phyloP scores from a whole-genome alignment of 2,113 vertebrate genomes.

The Pollimyrus isidori region DNA sequence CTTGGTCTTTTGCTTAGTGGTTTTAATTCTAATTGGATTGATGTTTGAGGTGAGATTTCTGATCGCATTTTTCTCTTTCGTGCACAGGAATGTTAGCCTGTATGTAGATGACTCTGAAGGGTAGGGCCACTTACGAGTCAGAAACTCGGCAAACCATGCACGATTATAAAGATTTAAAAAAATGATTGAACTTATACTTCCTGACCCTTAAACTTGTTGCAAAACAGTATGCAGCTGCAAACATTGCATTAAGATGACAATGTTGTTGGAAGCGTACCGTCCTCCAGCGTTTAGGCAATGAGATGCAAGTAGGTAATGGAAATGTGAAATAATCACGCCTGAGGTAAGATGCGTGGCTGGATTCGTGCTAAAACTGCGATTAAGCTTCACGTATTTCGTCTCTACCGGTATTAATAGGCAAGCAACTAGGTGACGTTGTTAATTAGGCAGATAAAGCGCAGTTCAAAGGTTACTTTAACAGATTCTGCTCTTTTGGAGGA shows the following conservation, averaged over 20 bases:
- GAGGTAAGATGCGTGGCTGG: background rate
- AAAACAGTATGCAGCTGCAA: background rate
- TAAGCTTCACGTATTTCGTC: background rate
- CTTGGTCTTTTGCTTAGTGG: conserved; percentile 85
- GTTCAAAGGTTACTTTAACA: background rate
- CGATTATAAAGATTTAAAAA: background rate
- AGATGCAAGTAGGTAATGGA: background rate
- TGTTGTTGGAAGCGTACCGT: background rate
- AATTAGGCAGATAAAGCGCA: background rate
- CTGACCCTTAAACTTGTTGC: background rate
- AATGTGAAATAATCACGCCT: background rate
- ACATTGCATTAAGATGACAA: background rate
- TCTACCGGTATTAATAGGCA: background rate
- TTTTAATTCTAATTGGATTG: conserved; percentile 82
- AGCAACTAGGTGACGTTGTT: background rate
- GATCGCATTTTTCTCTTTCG: conserved; percentile 27
- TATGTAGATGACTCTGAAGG: background rate
- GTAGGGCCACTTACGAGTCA: background rate
- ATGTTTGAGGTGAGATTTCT: conserved; percentile 88
- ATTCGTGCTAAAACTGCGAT: background rate
- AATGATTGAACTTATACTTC: background rate
- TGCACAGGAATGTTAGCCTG: background rate
- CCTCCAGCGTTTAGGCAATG: background rate
- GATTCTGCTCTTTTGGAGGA: background rate
- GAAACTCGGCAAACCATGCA: background rate